Base-by-base conservation (phyloP, 2,797 vertebrate species). In the Cottoperca gobio region DNA sequence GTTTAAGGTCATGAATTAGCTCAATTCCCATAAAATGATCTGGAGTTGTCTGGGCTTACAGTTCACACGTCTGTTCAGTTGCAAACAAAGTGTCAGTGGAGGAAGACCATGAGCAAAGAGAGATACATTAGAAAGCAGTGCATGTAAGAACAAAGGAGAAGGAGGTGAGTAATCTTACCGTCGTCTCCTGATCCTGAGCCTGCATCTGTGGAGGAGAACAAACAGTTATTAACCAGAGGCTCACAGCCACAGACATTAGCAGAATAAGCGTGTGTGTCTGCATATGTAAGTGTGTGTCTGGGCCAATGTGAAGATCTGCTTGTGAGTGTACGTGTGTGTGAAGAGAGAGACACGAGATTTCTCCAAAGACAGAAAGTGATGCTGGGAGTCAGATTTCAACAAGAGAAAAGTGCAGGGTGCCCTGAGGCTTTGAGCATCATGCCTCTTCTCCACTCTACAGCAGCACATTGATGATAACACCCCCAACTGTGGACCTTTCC, bases 171-270 rank as follows among this genome's bases (percentile, higher is more conserved):
- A 78, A 85, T 91, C 96, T 95, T 98, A 99, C 98, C 98, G 93
- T 97, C 97, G 14, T 98, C 97, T 91, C 98, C 98, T 86, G 98
- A 99, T 94, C 98, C 98, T 60, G 98, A 99, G 83, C 97, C 97
- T 8, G 96, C 95, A 95, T 99, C 98, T 99, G 95, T 76, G 88
- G 91, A 89, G 86, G 83, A 89, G 93, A 91, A 76, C 63, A 94
- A 86, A 92, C 75, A 82, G 63, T 82, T 82, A 86, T 89, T 91
- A 91, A 88, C 53, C 79, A 84, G 55, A 71, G 79, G 69, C 76
- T 83, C 74, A 63, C 66, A 53, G 59, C 60, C 62, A 63, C 75
- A 78, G 72, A 84, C 72, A 72, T 76, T 62, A 71, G 75, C 79
- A 75, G 81, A 85, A 78, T 71, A 59, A 80, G 83, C 28, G 35